These are phyloP conservation scores for Onthophagus sagittarius DNA, from an alignment of 2,888 invertebrate species.

Conservation along the genomic window DNA sequence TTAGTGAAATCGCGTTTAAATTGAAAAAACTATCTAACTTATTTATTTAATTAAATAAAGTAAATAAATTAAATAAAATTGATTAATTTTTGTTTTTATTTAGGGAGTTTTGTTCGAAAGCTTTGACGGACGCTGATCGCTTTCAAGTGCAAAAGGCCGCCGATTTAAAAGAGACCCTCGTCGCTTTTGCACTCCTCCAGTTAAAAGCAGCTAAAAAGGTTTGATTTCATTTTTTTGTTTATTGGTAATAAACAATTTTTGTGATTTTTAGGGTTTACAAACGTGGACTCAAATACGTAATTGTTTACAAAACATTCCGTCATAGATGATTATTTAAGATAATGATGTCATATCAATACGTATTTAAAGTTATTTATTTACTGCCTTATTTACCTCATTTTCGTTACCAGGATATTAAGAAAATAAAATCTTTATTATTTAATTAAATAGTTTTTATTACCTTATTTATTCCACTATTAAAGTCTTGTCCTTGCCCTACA, in stretches of 20 bases:
- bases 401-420: too few relatives aligned
- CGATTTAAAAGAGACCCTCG: conserved; percentile 68
- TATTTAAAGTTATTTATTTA: background rate
- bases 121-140: conserved; percentile 63
- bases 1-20: too few relatives aligned
- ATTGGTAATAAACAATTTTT: conserved; percentile 21
- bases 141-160: conserved; percentile 71
- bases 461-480: too few relatives aligned
- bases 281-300: conserved; percentile 74
- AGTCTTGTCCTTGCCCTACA: too few relatives aligned
- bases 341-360: background rate
- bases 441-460: too few relatives aligned
- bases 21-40: too few relatives aligned
- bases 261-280: conserved; percentile 64
- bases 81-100: conserved; percentile 31
- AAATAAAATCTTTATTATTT: too few relatives aligned
- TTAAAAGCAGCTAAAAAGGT: conserved; percentile 74
- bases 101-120: conserved; percentile 67
- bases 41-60: too few relatives aligned
- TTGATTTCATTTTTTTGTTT: conserved; percentile 27
- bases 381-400: too few relatives aligned
- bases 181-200: conserved; percentile 65
- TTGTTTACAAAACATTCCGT: conserved; percentile 70
- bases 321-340: conserved; percentile 33
- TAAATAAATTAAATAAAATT: too few relatives aligned